Evolutionary conservation across 2,888 invertebrate genomes (phyloP).

Genomic region (Leptopterna dolabrata): DNA sequence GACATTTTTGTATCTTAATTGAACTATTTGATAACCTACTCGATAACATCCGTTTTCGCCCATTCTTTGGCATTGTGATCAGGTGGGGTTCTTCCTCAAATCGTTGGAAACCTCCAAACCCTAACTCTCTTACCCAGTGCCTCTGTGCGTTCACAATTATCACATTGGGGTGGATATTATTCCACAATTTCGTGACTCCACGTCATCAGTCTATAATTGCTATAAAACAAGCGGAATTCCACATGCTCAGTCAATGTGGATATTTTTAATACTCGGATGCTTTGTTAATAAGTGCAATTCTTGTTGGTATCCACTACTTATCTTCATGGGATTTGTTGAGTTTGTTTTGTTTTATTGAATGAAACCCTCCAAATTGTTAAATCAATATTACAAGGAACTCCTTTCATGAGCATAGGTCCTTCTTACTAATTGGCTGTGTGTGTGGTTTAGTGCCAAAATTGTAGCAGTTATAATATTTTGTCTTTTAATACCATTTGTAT

Average conservation of each 20-base stretch:
- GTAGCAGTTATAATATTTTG: conserved; percentile 1
- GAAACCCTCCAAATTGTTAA: background rate
- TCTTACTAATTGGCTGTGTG: conserved; percentile 19
- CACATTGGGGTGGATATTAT: too few relatives aligned
- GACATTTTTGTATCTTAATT: too few relatives aligned
- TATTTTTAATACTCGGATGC: background rate
- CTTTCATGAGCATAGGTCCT: background rate
- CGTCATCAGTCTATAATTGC: too few relatives aligned
- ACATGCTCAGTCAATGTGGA: background rate
- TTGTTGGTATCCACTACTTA: background rate
- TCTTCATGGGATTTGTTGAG: background rate
- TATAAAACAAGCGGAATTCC: too few relatives aligned
- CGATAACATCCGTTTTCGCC: too few relatives aligned
- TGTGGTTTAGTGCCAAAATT: conserved; percentile 12
- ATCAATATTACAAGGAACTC: background rate
- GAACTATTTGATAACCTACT: too few relatives aligned
- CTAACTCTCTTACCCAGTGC: too few relatives aligned
- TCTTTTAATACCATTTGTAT: background rate
- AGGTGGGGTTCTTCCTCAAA: too few relatives aligned
- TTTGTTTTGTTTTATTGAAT: background rate
- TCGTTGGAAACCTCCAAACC: too few relatives aligned
- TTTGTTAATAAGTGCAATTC: background rate
- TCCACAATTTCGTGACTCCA: too few relatives aligned
- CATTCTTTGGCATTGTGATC: too few relatives aligned
- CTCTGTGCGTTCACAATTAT: too few relatives aligned